Percentiles rank a stretch among this genome's conserved stretches.
Evolutionary conservation across 2,113 vertebrate genomes (phyloP).

Genomic region (Parus major): DNA sequence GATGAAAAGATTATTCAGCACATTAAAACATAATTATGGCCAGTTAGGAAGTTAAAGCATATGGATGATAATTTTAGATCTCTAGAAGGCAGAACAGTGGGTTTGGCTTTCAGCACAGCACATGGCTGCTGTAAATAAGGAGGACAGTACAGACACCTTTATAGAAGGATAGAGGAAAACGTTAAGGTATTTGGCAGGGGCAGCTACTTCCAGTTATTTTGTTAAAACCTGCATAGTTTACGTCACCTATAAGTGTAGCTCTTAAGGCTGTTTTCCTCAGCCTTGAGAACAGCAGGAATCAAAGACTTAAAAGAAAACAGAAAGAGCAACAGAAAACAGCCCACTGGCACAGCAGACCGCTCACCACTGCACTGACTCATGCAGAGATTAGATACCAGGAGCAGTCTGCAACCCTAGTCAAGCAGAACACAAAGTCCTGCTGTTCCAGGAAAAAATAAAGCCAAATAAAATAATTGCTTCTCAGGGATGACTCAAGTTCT

Average conservation of each 20-base stretch:
- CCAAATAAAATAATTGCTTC: not conserved
- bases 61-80: not conserved
- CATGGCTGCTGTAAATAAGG: not conserved
- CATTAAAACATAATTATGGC: slow-evolving; percentile 11
- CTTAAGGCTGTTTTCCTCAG: not conserved
- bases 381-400: not conserved
- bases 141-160: not conserved
- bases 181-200: not conserved
- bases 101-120: not conserved
- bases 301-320: not conserved
- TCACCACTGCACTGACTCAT: not conserved
- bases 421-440: not conserved
- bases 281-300: not conserved
- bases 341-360: not conserved
- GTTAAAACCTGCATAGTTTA: not conserved
- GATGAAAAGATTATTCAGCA: slow-evolving; percentile 34
- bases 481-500: not conserved
- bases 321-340: not conserved
- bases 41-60: slow-evolving; percentile 19
- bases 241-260: fast-evolving
- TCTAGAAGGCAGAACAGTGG: not conserved
- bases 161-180: not conserved
- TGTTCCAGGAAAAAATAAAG: not conserved
- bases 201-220: not conserved
- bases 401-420: not conserved